Conservation (phyloP, 2,888 invertebrate genomes). For the Sarcophaga rosellei region DNA sequence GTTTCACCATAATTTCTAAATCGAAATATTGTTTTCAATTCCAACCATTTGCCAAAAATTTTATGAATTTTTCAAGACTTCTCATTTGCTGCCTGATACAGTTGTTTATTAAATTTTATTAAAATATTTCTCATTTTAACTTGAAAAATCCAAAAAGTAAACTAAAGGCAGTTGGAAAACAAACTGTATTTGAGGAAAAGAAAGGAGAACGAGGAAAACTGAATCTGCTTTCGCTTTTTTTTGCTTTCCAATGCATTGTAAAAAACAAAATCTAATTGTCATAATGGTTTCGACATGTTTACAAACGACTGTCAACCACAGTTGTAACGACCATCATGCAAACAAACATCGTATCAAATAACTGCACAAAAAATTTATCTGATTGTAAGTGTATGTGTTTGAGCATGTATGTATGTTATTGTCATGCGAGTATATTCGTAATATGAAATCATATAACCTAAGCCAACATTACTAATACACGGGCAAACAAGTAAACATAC, state of each 20-base stretch:
- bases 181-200: background rate
- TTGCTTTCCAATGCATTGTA: conserved; percentile 1
- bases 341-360: conserved; percentile 7
- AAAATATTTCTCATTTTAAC: conserved; percentile 1
- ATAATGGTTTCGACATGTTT: conserved; percentile 69
- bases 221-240: background rate
- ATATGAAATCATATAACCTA: background rate
- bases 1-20: too few relatives aligned
- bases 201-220: background rate
- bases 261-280: conserved; percentile 67
- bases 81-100: background rate
- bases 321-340: conserved; percentile 50
- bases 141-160: background rate
- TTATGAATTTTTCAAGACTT: background rate
- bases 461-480: background rate
- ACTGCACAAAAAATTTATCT: background rate
- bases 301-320: conserved; percentile 68
- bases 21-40: too few relatives aligned
- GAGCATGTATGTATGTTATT: too few relatives aligned
- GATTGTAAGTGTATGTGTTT: background rate
- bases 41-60: too few relatives aligned
- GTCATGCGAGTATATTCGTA: background rate
- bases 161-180: background rate
- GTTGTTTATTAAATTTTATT: background rate
- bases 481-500: background rate